phyloP scores from a whole-genome alignment of 2,888 invertebrate genomes.

The Polyploca ridens region DNA sequence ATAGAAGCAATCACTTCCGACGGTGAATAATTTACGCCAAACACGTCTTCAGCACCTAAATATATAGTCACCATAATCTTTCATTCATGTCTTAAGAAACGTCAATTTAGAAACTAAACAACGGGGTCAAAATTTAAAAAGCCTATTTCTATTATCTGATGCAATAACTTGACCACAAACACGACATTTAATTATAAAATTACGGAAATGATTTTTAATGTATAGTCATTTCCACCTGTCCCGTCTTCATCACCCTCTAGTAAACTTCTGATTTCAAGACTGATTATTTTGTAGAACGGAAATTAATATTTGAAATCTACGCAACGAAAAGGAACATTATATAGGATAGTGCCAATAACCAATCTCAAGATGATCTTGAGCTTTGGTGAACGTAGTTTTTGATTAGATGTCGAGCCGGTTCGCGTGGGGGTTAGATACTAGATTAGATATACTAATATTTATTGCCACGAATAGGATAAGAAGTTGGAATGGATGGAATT shows the following conservation, averaged over 20 bases:
- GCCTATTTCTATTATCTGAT: background rate
- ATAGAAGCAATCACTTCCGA: too few relatives aligned
- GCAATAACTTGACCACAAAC: constrained; percentile 20
- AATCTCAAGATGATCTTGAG: background rate
- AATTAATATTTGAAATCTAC: constrained; percentile 27
- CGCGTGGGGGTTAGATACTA: too few relatives aligned
- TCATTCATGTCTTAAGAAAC: background rate
- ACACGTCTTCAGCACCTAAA: too few relatives aligned
- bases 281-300: constrained; percentile 57
- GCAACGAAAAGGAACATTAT: constrained; percentile 16
- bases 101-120: too few relatives aligned
- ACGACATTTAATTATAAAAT: constrained; percentile 52
- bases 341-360: background rate
- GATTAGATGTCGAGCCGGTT: too few relatives aligned
- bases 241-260: constrained; percentile 48
- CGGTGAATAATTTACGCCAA: too few relatives aligned
- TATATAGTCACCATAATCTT: background rate
- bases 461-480: too few relatives aligned
- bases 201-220: constrained; percentile 51
- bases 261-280: constrained; percentile 56
- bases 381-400: background rate
- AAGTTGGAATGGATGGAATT: too few relatives aligned
- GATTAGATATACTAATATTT: too few relatives aligned
- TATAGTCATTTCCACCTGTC: constrained; percentile 64
- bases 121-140: background rate